phyloP scores from a whole-genome alignment of 2,797 vertebrate genomes.

The Acropternis orthonyx region DNA sequence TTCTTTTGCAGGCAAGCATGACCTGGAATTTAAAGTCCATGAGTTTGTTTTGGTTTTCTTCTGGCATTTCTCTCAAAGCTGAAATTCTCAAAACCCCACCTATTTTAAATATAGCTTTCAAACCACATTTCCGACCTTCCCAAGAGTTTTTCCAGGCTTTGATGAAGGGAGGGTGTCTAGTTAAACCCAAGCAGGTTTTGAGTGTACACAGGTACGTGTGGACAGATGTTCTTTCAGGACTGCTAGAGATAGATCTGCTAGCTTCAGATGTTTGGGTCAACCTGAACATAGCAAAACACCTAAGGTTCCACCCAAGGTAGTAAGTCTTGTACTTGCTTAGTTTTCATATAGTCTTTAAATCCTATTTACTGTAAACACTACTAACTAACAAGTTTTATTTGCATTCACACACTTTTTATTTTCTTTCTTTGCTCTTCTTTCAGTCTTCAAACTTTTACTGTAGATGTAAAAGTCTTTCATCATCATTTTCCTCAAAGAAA shows the following conservation, averaged over 20 bases:
- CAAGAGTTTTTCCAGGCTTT: background rate
- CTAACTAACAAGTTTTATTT: background rate
- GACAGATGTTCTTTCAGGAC: background rate
- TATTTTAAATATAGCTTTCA: background rate
- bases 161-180: background rate
- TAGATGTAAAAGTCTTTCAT: slow-evolving; percentile 54
- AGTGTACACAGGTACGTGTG: background rate
- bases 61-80: background rate
- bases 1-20: background rate
- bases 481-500: slow-evolving; percentile 34
- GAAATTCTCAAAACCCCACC: background rate
- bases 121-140: background rate
- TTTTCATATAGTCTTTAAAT: background rate
- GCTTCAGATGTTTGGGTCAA: background rate
- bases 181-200: background rate
- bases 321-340: background rate
- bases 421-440: slow-evolving; percentile 14
- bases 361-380: background rate
- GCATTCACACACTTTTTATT: background rate
- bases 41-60: background rate
- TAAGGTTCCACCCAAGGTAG: background rate
- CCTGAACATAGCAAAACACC: background rate
- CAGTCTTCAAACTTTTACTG: background rate
- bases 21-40: background rate
- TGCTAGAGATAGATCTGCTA: background rate